phyloP scores from a whole-genome alignment of 2,888 invertebrate genomes.

The Lomographa bimaculata region DNA sequence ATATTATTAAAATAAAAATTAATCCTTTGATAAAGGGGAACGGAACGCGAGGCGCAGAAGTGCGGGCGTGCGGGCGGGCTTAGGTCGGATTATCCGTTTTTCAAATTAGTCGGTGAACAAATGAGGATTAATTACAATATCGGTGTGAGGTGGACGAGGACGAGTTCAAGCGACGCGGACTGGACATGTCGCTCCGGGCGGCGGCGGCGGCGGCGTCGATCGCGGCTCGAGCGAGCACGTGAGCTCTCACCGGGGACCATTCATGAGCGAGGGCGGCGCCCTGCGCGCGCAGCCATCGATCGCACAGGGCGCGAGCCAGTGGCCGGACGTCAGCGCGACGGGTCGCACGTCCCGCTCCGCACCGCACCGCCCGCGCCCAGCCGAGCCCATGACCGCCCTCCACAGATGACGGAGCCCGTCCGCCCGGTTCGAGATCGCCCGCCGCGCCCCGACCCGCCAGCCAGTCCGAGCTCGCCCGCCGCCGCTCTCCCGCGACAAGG shows the following conservation, averaged over 20 bases:
- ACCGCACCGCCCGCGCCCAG: conserved; percentile 41
- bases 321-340: conserved; percentile 72
- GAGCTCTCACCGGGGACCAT: conserved; percentile 76
- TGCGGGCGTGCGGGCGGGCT: conserved; percentile 17
- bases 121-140: conserved; percentile 27
- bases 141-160: conserved; percentile 13
- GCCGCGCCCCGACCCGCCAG: conserved; percentile 53
- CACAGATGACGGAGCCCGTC: conserved; percentile 83
- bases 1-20: conserved; percentile 24
- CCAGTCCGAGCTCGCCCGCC: conserved; percentile 60
- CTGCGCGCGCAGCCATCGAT: conserved; percentile 75
- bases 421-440: conserved; percentile 62
- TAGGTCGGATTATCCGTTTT: conserved; percentile 27
- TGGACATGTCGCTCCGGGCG: background rate
- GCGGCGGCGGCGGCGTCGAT: conserved; percentile 11
- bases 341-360: conserved; percentile 57
- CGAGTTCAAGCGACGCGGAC: background rate
- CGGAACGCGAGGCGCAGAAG: conserved; percentile 18
- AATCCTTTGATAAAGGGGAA: conserved; percentile 19
- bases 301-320: conserved; percentile 62
- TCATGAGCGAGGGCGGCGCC: conserved; percentile 70
- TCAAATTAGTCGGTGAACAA: conserved; percentile 25
- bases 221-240: conserved; percentile 67
- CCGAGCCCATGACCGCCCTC: conserved; percentile 73
- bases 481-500: conserved; percentile 61